These are phyloP conservation scores for Melanogrammus aeglefinus DNA, from an alignment of 2,797 vertebrate species.

Conservation along the genomic window DNA sequence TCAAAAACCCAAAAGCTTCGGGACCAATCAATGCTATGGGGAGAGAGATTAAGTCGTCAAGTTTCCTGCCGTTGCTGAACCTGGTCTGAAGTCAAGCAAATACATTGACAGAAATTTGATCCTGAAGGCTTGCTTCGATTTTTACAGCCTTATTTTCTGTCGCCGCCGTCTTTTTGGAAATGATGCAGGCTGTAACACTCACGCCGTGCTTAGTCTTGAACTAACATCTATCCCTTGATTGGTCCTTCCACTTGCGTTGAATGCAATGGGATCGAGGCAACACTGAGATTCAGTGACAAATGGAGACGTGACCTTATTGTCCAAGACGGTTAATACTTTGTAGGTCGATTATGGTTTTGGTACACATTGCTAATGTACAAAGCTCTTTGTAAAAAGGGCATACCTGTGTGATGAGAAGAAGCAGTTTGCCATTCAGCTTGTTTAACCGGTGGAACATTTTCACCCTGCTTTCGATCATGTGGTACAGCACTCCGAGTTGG, in stretches of 20 bases:
- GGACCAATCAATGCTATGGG: too few relatives aligned
- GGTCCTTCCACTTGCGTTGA: not conserved
- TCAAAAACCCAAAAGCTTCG: too few relatives aligned
- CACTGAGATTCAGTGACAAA: not conserved
- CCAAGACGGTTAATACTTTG: not conserved
- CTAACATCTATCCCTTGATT: not conserved
- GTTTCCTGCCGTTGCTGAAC: not conserved
- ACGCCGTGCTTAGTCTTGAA: not conserved
- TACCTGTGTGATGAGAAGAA: constrained; percentile 90
- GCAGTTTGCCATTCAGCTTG: constrained; percentile 92
- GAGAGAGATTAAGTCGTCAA: not conserved
- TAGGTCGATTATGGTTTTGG: not conserved
- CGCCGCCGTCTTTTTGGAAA: not conserved
- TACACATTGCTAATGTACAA: not conserved
- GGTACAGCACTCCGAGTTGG: constrained; percentile 88
- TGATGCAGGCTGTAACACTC: not conserved
- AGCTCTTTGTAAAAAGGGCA: not conserved
- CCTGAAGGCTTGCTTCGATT: too few relatives aligned
- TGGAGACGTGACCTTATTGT: not conserved
- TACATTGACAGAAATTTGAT: not conserved
- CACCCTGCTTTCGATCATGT: constrained; percentile 94
- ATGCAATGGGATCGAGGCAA: not conserved
- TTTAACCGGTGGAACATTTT: constrained; percentile 91
- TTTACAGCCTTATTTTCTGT: not conserved
- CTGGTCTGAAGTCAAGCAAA: not conserved